Conservation (phyloP, 2,797 vertebrate species). For the Propithecus perrieri region DNA sequence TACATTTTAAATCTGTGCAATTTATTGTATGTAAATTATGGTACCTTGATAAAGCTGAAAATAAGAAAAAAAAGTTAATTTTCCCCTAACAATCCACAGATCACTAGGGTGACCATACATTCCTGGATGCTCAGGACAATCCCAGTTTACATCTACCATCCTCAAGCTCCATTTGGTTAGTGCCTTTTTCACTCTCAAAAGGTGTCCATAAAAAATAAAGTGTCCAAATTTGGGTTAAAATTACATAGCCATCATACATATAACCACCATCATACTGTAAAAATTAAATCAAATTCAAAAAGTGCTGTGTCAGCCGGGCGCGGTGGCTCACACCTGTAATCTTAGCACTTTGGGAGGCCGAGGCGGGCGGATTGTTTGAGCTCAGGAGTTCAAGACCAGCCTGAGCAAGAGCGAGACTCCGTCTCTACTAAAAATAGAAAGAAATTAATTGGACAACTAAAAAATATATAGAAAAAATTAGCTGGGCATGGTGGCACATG, state of each 20-base stretch:
- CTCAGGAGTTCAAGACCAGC: no score
- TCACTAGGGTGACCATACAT: not conserved
- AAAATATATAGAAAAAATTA: no score
- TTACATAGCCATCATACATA: not conserved
- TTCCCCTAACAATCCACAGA: not conserved
- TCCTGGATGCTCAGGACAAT: not conserved
- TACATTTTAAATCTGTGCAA: not conserved
- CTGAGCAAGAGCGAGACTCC: no score
- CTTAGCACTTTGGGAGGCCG: no score
- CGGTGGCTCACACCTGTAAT: no score
- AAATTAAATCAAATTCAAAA: not conserved
- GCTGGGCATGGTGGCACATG: no score
- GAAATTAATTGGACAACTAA: no score
- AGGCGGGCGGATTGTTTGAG: no score
- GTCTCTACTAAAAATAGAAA: no score
- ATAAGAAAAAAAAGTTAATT: not conserved
- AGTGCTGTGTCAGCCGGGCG: not conserved
- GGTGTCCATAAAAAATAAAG: not conserved
- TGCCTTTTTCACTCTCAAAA: not conserved
- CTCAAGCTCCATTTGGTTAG: not conserved
- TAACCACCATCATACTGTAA: not conserved
- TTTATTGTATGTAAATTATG: not conserved
- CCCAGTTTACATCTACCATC: not conserved
- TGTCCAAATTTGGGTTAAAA: not conserved
- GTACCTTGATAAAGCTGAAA: not conserved